Evolutionary conservation across 1,140 invertebrate species (phyloP).

Genomic region (Tetramorium parvispinum): DNA sequence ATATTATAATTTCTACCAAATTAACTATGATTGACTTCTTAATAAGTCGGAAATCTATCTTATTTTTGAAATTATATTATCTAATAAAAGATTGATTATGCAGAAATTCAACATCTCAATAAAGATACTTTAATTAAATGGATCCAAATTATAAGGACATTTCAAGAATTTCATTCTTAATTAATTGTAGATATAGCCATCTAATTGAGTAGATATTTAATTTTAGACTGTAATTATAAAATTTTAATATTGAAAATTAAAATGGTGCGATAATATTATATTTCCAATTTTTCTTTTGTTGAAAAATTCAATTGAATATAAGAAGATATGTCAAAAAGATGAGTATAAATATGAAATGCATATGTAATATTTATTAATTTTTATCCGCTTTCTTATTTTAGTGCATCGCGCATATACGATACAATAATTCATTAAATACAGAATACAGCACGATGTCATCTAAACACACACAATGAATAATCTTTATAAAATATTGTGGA

Average conservation of each 20-base stretch:
- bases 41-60: background rate
- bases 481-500: background rate
- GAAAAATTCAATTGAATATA: background rate
- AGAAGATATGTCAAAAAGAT: background rate
- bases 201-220: background rate
- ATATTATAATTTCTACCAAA: background rate
- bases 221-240: background rate
- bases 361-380: constrained; percentile 9
- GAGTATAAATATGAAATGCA: background rate
- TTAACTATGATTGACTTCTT: background rate
- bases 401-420: background rate
- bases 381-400: background rate
- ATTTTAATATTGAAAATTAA: background rate
- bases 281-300: background rate
- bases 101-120: background rate
- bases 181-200: background rate
- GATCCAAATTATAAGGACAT: background rate
- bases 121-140: background rate
- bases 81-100: background rate
- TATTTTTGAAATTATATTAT: background rate
- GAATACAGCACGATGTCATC: background rate
- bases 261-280: background rate
- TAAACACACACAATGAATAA: background rate
- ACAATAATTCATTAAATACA: constrained; percentile 6
- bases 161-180: background rate